Evolutionary conservation across 2,113 vertebrate genomes (phyloP).

Genomic region (Pagrus major): DNA sequence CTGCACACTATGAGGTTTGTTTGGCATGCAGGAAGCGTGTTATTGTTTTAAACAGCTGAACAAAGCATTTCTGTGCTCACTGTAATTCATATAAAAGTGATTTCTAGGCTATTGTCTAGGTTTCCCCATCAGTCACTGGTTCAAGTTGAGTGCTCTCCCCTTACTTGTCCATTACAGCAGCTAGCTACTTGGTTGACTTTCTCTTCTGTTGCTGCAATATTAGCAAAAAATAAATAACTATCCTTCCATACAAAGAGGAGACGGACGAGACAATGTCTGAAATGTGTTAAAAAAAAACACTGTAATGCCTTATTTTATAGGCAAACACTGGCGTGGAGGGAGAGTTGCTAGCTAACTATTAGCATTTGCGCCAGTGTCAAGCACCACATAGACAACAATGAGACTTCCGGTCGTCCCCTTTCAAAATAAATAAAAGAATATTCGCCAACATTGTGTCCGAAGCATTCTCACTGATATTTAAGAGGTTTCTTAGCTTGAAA

Average conservation of each 20-base stretch:
- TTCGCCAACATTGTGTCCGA: background rate
- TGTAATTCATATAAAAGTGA: background rate
- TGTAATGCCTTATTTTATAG: background rate
- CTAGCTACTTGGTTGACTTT: background rate
- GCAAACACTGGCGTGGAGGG: background rate
- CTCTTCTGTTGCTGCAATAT: background rate
- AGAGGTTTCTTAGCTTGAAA: background rate
- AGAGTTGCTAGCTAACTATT: slow-evolving; percentile 10
- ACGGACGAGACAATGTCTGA: fast-evolving
- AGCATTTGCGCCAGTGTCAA: slow-evolving; percentile 44
- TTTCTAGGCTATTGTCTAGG: background rate
- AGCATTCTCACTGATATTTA: background rate
- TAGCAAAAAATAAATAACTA: fast-evolving
- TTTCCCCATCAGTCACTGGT: background rate
- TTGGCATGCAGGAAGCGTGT: background rate
- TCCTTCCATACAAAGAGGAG: background rate
- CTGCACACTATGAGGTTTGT: background rate
- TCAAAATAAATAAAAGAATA: slow-evolving; percentile 11
- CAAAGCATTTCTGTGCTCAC: background rate
- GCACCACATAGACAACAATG: fast-evolving
- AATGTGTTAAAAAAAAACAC: background rate
- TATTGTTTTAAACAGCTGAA: background rate
- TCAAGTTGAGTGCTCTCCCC: background rate
- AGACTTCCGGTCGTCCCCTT: background rate
- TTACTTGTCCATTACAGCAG: background rate